phyloP scores from a whole-genome alignment of 2,888 invertebrate species.

The Lithophane ornitopus region DNA sequence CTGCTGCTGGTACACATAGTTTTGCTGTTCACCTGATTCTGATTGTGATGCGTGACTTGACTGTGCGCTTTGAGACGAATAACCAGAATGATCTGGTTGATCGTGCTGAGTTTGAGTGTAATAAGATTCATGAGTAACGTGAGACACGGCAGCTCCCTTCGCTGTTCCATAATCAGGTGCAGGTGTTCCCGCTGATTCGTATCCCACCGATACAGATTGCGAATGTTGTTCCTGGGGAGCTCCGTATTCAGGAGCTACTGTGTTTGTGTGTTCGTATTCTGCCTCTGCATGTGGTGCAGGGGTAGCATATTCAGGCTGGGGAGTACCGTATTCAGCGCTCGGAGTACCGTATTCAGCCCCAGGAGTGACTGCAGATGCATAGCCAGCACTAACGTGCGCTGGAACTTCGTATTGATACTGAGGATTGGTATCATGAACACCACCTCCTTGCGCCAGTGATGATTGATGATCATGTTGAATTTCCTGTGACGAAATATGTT shows the following conservation, averaged over 20 bases:
- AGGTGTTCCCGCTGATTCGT: slow-evolving; percentile 49
- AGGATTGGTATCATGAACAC: slow-evolving; percentile 59
- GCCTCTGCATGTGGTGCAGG: slow-evolving; percentile 60
- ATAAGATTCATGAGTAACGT: slow-evolving; percentile 70
- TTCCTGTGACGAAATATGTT: slow-evolving; percentile 66
- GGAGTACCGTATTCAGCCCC: slow-evolving; percentile 66
- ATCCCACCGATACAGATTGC: slow-evolving; percentile 58
- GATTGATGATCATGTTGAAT: slow-evolving; percentile 57
- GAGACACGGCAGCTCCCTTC: slow-evolving; percentile 43
- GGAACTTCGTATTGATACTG: slow-evolving; percentile 74
- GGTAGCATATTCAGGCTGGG: slow-evolving; percentile 22
- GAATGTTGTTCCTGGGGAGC: slow-evolving; percentile 59
- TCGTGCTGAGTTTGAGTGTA: slow-evolving; percentile 70
- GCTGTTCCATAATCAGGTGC: slow-evolving; percentile 59
- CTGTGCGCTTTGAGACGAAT: slow-evolving; percentile 72
- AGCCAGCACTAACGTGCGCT: slow-evolving; percentile 69
- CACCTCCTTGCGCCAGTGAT: slow-evolving; percentile 41
- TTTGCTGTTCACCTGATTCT: slow-evolving; percentile 72
- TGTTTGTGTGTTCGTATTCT: slow-evolving; percentile 59
- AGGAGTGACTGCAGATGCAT: slow-evolving; percentile 69
- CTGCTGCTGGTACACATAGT: slow-evolving; percentile 80
- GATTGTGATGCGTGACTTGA: slow-evolving; percentile 74
- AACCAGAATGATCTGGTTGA: slow-evolving; percentile 75
- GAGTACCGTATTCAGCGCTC: slow-evolving; percentile 61
- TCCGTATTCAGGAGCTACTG: slow-evolving; percentile 67